A percentile compares a stretch with the other conserved stretches of the same genome.
Conservation (phyloP, 2,888 invertebrate species). For the Euspilapteryx auroguttella region DNA sequence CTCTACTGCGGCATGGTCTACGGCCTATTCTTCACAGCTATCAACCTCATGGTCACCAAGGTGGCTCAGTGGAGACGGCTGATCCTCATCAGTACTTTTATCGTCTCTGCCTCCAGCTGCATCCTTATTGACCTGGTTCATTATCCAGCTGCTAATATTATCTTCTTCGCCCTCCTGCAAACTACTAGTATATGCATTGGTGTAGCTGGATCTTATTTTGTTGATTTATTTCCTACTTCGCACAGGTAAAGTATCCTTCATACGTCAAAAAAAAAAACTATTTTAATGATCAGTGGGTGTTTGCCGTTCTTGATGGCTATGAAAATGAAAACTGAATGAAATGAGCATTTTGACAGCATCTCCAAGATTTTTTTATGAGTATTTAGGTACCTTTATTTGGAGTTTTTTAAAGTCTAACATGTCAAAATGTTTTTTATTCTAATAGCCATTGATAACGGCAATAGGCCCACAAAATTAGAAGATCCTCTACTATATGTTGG, state of each 20-base stretch:
- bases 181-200: slow-evolving; percentile 18
- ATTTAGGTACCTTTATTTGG: too few species aligned
- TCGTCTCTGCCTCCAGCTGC: slow-evolving; percentile 51
- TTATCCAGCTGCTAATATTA: slow-evolving; percentile 18
- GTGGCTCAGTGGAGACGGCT: slow-evolving; percentile 50
- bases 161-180: slow-evolving; percentile 23
- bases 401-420: too few species aligned
- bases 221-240: slow-evolving; percentile 28
- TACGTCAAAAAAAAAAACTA: too few species aligned
- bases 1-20: slow-evolving; percentile 63
- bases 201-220: slow-evolving; percentile 21
- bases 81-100: slow-evolving; percentile 30
- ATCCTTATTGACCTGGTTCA: slow-evolving; percentile 44
- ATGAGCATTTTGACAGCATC: too few species aligned
- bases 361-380: too few species aligned
- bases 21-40: slow-evolving; percentile 54
- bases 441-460: too few species aligned
- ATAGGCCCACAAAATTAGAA: too few species aligned
- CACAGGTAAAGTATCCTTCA: slow-evolving; percentile 21
- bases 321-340: too few species aligned
- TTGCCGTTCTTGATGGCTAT: too few species aligned
- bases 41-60: slow-evolving; percentile 40
- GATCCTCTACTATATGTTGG: too few species aligned
- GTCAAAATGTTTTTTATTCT: too few species aligned
- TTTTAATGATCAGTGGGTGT: too few species aligned